Percentiles rank a stretch among this genome's conserved stretches.
Conservation (phyloP, 2,113 vertebrate genomes). For the Eolophus roseicapilla region DNA sequence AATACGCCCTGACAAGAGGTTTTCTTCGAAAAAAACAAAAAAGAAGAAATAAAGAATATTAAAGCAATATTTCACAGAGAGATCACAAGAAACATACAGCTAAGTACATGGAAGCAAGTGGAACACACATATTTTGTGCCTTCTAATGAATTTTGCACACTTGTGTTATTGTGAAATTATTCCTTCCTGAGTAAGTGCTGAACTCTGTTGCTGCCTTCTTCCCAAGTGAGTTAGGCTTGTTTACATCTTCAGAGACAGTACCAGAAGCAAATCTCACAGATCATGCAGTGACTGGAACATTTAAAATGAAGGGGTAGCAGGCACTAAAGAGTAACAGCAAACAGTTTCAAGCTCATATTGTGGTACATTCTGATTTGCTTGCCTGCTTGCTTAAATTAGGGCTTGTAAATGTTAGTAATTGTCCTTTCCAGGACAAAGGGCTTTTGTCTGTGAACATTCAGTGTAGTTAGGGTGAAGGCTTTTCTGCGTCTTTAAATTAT, state of each 20-base stretch:
- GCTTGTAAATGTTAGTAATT: background rate
- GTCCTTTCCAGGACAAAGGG: background rate
- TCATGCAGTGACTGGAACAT: background rate
- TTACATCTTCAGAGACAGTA: background rate
- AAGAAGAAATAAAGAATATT: background rate
- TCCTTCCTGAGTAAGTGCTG: background rate
- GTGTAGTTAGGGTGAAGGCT: background rate
- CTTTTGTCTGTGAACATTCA: background rate
- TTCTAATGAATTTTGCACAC: conserved; percentile 39
- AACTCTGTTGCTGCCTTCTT: background rate
- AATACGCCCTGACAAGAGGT: background rate
- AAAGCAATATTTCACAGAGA: background rate
- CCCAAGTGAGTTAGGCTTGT: background rate
- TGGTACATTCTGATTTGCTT: background rate
- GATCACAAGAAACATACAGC: background rate
- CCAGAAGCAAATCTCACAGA: background rate
- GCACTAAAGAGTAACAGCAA: background rate
- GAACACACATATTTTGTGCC: conserved; percentile 19
- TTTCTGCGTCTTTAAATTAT: background rate
- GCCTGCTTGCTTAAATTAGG: background rate
- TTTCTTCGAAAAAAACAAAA: background rate
- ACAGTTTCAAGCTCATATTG: background rate
- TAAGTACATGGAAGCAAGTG: background rate
- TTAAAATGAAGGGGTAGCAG: background rate
- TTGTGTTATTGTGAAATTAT: background rate